A percentile compares a stretch with the other conserved stretches of the same genome.
These are phyloP conservation scores for Sarcophaga caerulescens DNA, from an alignment of 2,888 invertebrate genomes.

Conservation along the genomic window DNA sequence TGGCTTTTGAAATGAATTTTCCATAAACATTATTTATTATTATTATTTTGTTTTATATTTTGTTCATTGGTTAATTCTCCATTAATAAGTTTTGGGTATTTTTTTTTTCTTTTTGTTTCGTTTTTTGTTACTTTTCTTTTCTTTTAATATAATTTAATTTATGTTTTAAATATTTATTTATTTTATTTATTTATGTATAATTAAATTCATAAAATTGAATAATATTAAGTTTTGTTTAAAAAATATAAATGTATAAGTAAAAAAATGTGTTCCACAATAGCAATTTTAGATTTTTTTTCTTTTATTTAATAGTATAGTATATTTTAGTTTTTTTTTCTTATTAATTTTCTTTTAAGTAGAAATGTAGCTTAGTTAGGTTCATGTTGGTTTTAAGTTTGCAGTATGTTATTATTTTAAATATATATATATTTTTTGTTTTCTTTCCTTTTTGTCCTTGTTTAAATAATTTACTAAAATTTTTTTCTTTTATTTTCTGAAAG, in stretches of 20 bases:
- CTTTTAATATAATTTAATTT: conserved; percentile 71
- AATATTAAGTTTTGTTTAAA: conserved; percentile 72
- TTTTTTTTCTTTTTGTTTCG: conserved; percentile 49
- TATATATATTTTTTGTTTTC: conserved; percentile 10
- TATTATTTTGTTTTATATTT: conserved; percentile 44
- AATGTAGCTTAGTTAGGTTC: conserved; percentile 73
- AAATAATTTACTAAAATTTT: conserved; percentile 62
- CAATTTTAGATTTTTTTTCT: conserved; percentile 70
- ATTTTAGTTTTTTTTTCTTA: conserved; percentile 81
- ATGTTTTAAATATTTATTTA: conserved; percentile 70
- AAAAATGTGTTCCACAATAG: conserved; percentile 75
- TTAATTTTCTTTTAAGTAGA: conserved; percentile 72
- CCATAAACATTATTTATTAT: conserved; percentile 55
- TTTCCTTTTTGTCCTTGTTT: conserved; percentile 22
- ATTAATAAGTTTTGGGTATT: conserved; percentile 61
- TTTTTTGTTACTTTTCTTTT: conserved; percentile 55
- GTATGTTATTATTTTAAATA: conserved; percentile 32
- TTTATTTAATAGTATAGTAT: conserved; percentile 83
- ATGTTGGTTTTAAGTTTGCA: conserved; percentile 57
- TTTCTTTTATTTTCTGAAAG: conserved; percentile 50
- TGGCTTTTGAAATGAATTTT: conserved; percentile 65
- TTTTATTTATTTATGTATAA: conserved; percentile 69
- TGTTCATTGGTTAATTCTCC: conserved; percentile 57
- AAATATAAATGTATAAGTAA: conserved; percentile 74
- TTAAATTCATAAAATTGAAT: conserved; percentile 75